Conservation (phyloP, 2,888 invertebrate species). For the Cyrtodaria siliqua region DNA sequence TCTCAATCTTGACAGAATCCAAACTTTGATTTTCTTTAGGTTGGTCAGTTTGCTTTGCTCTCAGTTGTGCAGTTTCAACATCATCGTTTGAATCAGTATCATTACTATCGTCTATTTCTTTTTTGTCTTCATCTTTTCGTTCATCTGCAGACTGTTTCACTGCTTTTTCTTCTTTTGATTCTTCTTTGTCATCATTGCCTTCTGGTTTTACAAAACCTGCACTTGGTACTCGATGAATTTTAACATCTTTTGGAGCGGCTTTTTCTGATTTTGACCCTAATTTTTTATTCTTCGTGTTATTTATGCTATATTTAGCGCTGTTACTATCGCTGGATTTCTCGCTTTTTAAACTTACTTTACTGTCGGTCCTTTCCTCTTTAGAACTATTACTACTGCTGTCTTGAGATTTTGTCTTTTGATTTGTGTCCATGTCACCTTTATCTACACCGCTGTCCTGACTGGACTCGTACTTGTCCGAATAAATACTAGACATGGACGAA, state of each 20-base stretch:
- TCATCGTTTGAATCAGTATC: too few species aligned
- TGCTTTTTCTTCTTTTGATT: conserved; percentile 3
- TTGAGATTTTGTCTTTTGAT: conserved; percentile 3
- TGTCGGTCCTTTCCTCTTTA: conserved; percentile 34
- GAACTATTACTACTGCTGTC: conserved; percentile 12
- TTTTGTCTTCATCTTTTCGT: too few species aligned
- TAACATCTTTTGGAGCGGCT: conserved; percentile 16
- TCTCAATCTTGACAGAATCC: background rate
- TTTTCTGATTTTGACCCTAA: too few species aligned
- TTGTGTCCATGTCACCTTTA: conserved; percentile 13
- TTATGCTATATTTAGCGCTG: background rate
- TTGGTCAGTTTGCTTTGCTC: background rate
- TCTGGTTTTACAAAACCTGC: conserved; percentile 14
- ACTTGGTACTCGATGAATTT: conserved; percentile 44
- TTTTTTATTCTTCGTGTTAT: too few species aligned
- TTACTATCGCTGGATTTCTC: conserved; percentile 6
- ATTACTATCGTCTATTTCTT: too few species aligned
- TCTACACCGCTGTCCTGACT: conserved; percentile 15
- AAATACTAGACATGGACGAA: conserved; percentile 8
- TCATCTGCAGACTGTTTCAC: too few species aligned
- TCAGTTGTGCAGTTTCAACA: too few species aligned
- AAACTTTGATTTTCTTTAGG: background rate
- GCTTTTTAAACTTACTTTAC: conserved; percentile 31
- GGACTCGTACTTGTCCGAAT: conserved; percentile 2
- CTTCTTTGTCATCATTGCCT: conserved; percentile 8